phyloP scores from a whole-genome alignment of 2,888 invertebrate genomes.

The Pristionchus exspectatus region DNA sequence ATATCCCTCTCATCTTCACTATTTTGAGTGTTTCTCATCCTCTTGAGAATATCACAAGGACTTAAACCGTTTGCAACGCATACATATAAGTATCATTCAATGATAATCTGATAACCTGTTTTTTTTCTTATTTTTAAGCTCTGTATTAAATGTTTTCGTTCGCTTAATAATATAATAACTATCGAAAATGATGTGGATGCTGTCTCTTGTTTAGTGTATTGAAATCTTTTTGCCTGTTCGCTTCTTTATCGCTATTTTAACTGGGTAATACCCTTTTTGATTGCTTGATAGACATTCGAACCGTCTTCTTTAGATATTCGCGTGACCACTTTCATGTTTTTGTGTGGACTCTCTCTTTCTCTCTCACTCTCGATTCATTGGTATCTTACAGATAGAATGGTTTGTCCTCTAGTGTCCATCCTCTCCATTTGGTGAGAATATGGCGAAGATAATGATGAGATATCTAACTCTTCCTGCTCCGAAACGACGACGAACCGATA shows the following conservation, averaged over 20 bases:
- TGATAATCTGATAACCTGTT: no score
- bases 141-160: no score
- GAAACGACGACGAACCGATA: slow-evolving; percentile 51
- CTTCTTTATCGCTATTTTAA: neutral
- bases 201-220: no score
- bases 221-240: no score
- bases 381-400: neutral
- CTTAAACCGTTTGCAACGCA: no score
- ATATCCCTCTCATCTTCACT: neutral
- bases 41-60: no score
- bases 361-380: neutral
- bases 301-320: neutral
- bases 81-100: no score
- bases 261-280: neutral
- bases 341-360: neutral
- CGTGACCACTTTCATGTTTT: neutral
- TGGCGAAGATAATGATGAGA: slow-evolving; percentile 44
- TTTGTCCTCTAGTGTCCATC: neutral
- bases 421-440: neutral
- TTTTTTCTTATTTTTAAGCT: no score
- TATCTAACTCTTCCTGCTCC: slow-evolving; percentile 54
- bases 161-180: no score
- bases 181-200: no score
- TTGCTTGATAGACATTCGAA: neutral
- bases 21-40: neutral